phyloP scores from a whole-genome alignment of 2,888 invertebrate genomes.

The Cinara cedri region DNA sequence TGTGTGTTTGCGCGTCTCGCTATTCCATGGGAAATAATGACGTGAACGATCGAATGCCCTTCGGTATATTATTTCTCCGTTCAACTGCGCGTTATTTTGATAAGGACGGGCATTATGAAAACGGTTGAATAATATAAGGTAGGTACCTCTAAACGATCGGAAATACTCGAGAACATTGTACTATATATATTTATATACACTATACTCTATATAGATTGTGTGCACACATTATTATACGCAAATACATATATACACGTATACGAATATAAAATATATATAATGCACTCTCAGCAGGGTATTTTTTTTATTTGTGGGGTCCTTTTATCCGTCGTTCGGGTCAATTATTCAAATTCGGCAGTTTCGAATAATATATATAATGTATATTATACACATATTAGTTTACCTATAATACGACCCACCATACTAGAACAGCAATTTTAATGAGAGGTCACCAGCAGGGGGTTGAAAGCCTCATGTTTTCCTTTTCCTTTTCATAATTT shows the following conservation, averaged over 20 bases:
- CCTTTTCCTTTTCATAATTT: no score
- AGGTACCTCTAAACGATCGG: neutral
- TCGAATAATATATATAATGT: neutral
- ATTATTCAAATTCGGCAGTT: slow-evolving; percentile 30
- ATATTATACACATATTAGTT: no score
- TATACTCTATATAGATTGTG: slow-evolving; percentile 2
- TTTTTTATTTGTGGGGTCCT: slow-evolving; percentile 30
- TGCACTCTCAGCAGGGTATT: neutral
- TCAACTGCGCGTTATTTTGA: neutral
- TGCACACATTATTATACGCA: neutral
- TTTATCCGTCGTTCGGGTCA: slow-evolving; percentile 5
- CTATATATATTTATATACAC: neutral
- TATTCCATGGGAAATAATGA: neutral
- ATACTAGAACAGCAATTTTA: no score
- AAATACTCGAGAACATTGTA: neutral
- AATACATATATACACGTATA: neutral
- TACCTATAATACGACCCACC: no score
- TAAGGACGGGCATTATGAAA: neutral
- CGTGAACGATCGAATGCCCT: neutral
- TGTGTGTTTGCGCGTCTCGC: neutral
- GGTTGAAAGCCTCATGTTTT: no score
- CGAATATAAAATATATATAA: neutral
- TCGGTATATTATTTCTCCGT: neutral
- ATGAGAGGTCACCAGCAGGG: no score
- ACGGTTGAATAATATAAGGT: neutral